These are phyloP conservation scores for Muntiacus reevesi DNA, from an alignment of 2,113 vertebrate species.

Conservation along the genomic window DNA sequence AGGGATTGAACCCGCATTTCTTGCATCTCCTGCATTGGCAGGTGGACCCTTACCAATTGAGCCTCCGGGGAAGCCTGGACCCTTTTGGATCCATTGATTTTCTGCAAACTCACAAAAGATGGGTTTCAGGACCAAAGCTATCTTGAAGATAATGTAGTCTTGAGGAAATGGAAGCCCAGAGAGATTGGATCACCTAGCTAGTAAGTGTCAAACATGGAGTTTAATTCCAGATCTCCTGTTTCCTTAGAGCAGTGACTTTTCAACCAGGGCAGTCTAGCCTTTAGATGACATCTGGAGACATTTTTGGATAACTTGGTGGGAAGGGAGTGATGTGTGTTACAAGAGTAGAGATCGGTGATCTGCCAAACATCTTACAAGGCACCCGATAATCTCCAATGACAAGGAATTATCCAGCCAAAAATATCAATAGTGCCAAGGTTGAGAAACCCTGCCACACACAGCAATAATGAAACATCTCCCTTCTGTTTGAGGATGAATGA, in stretches of 20 bases:
- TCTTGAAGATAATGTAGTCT: background rate
- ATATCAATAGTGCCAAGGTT: background rate
- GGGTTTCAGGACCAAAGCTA: background rate
- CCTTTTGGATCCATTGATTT: background rate
- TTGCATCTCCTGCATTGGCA: background rate
- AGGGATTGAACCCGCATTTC: fast-evolving
- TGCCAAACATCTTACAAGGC: background rate
- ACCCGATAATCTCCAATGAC: background rate
- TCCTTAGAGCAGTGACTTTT: background rate
- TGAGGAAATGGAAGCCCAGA: background rate
- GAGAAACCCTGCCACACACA: background rate
- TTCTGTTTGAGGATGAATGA: background rate
- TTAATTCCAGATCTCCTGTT: background rate
- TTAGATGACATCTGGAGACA: background rate
- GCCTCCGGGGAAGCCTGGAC: background rate
- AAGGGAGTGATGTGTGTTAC: background rate
- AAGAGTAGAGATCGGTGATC: background rate
- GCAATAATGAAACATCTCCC: background rate
- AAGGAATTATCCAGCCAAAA: background rate
- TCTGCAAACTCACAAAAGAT: background rate
- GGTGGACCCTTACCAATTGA: background rate
- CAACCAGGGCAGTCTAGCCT: background rate
- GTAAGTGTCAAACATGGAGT: background rate
- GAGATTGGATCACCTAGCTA: background rate
- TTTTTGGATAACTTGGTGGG: background rate